Evolutionary conservation across 2,113 vertebrate species (phyloP), one percentile per base, ranked within the genome.

Genomic region (Boleophthalmus pectinirostris): DNA sequence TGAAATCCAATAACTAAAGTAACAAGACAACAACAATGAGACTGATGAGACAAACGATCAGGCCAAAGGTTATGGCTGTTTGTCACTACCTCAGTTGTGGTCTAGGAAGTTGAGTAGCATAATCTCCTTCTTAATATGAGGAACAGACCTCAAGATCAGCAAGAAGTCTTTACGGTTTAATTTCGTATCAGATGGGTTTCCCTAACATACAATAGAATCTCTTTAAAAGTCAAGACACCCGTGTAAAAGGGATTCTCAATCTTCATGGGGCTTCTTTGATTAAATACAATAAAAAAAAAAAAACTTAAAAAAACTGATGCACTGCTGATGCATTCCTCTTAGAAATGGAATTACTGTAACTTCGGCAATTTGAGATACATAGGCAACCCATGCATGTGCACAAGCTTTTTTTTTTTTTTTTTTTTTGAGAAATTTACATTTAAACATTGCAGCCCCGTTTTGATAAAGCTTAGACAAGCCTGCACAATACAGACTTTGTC

Each of bases 1-100:
- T 70, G 71, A 82, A 81, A 79, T 61, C 71, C 43, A 14, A 1
- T 63, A 18, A 33, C 35, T 56, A 69, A 77, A 71, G 64, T 64
- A 70, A 77, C 54, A 70, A 67, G 46, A 77, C 81, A 75, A 75
- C 29, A 64, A 35, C 15, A 63, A 25, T 20, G 16, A 63, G 25
- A 2, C 49, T 33, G 64, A 9, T 68, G 70, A 61, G 23, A 25
- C 14, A 14, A 11, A 54, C 53, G 3, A 24, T 57, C 21, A 24
- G 54, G 53, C n/a, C 9, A 21, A 8, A 54, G 1, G 21, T 56
- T 56, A 12, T 54, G 51, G 3, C n/a, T 57, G 23, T 14, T 56
- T 58, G 56, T 14, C 23, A 58, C 14, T 23, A 0, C 56, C 20
- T 54, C 51, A 18, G 2, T 23, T 56, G 21, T 23, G n/a, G 9